Evolutionary conservation across 2,888 invertebrate genomes (phyloP).

Genomic region (Onthophagus sagittarius): DNA sequence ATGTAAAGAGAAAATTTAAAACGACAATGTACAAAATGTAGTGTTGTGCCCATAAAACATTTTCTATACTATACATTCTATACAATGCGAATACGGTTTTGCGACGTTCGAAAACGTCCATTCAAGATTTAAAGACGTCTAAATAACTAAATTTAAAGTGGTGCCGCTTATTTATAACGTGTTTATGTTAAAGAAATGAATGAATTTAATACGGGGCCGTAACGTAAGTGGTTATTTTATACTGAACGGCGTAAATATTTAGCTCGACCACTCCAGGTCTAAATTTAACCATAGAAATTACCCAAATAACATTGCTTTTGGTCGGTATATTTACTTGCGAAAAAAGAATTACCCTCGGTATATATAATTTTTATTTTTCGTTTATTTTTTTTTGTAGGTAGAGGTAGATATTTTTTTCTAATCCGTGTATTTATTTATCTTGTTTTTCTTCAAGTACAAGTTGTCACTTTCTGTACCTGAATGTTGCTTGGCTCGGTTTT

Average conservation of each 20-base stretch:
- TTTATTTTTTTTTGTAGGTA: no score
- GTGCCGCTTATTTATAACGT: not conserved
- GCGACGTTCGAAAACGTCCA: not conserved
- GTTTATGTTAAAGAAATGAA: slow-evolving; percentile 9
- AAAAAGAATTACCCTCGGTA: not conserved
- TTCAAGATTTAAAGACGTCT: not conserved
- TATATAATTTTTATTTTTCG: no score
- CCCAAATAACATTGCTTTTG: not conserved
- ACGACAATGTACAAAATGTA: no score
- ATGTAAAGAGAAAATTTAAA: no score
- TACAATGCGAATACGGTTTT: not conserved
- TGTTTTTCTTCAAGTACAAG: not conserved
- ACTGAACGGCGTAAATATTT: not conserved
- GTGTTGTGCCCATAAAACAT: no score
- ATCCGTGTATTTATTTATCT: no score
- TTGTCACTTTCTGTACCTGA: not conserved
- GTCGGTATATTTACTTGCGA: not conserved
- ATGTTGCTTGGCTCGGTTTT: not conserved
- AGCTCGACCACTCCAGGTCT: not conserved
- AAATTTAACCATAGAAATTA: not conserved
- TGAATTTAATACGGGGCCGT: slow-evolving; percentile 1
- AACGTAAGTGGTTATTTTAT: not conserved
- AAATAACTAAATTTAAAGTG: not conserved
- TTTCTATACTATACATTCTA: no score
- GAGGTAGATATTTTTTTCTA: no score